phyloP scores from a whole-genome alignment of 2,888 invertebrate genomes.

The Mantis religiosa region DNA sequence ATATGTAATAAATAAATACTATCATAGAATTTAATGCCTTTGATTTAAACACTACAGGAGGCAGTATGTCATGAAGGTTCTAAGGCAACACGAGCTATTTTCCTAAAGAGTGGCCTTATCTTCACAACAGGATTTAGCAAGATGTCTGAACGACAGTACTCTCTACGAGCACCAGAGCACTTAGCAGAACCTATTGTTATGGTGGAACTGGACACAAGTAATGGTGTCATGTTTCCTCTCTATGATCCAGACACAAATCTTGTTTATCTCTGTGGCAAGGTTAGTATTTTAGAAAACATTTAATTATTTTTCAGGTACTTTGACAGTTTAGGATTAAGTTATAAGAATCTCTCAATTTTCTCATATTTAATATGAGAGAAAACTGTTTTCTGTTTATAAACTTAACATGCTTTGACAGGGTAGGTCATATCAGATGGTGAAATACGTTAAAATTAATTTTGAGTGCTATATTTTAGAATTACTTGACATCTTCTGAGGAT shows the following conservation, averaged over 20 bases:
- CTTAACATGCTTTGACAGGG: no score
- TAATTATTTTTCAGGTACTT: no score
- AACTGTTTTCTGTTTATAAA: no score
- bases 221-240: conserved; percentile 94
- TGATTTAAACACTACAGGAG: conserved; percentile 47
- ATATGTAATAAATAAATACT: no score
- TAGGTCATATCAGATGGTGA: no score
- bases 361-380: no score
- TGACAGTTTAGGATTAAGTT: no score
- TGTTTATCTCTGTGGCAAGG: conserved; percentile 91
- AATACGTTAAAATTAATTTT: no score
- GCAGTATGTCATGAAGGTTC: conserved; percentile 89
- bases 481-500: no score
- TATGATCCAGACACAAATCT: conserved; percentile 95
- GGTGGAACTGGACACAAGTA: conserved; percentile 90
- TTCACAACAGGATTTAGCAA: conserved; percentile 97
- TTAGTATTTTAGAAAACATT: conserved; percentile 33
- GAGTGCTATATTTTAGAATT: no score
- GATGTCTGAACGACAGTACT: conserved; percentile 97
- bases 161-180: conserved; percentile 85
- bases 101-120: conserved; percentile 83
- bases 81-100: conserved; percentile 87
- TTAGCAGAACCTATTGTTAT: conserved; percentile 84
- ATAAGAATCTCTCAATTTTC: no score
- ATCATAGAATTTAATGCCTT: no score